These are phyloP conservation scores for Hypotaenidia philippensis DNA, from an alignment of 2,797 vertebrate genomes.

Conservation along the genomic window DNA sequence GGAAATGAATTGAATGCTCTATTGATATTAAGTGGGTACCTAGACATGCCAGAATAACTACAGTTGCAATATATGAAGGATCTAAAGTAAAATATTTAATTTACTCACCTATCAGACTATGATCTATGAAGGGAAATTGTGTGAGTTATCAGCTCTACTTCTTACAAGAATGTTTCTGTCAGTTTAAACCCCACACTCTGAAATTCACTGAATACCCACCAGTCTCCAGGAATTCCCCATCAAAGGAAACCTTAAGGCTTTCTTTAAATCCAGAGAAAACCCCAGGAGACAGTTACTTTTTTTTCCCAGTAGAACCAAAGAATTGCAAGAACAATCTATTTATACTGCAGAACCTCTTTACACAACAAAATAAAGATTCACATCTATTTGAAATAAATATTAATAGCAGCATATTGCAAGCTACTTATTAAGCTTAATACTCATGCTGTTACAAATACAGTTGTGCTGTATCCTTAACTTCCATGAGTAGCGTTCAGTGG, in stretches of 20 bases:
- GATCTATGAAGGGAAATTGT: background rate
- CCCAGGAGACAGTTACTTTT: background rate
- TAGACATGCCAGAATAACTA: background rate
- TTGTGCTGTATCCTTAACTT: background rate
- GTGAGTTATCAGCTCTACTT: background rate
- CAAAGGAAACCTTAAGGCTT: conserved; percentile 19
- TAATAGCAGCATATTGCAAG: background rate
- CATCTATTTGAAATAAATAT: background rate
- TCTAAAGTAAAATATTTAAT: background rate
- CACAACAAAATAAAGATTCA: background rate
- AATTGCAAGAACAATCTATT: background rate
- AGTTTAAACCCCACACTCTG: background rate
- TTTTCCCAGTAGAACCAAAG: background rate
- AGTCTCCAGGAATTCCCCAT: background rate
- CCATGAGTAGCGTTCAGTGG: background rate
- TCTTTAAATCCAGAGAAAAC: background rate
- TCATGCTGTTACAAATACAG: background rate
- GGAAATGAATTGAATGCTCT: background rate
- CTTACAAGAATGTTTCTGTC: background rate
- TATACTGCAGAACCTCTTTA: background rate
- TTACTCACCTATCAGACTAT: background rate
- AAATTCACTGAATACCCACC: background rate
- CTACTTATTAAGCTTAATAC: background rate
- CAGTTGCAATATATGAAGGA: background rate
- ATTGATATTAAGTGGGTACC: background rate